Percentiles rank a stretch among this genome's conserved stretches.
Conservation (phyloP, 2,797 vertebrate genomes). For the Helostoma temminkii region DNA sequence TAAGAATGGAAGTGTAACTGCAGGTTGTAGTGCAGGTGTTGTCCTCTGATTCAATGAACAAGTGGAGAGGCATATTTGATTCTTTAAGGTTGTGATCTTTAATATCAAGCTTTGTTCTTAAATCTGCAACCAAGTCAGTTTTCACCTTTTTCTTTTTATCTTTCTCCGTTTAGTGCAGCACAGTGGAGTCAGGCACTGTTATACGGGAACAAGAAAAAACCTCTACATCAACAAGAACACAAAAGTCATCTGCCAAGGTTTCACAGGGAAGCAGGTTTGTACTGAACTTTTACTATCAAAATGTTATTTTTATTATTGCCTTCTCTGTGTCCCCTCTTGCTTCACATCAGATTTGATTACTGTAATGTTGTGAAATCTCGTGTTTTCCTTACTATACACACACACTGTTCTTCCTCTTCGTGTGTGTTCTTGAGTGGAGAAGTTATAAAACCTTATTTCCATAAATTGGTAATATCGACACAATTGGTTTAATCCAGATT, state of each 20-base stretch:
- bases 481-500: not conserved
- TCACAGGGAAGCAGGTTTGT: constrained; percentile 99
- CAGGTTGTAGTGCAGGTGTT: not conserved
- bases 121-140: constrained; percentile 1
- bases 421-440: too few relatives aligned
- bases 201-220: constrained; percentile 88
- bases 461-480: not conserved
- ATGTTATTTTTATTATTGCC: not conserved
- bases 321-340: constrained; percentile 3
- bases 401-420: too few relatives aligned
- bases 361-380: constrained; percentile 34
- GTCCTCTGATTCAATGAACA: not conserved
- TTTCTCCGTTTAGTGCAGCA: constrained; percentile 88
- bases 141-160: not conserved
- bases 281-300: constrained; percentile 2
- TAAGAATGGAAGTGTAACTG: not conserved
- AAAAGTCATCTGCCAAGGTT: constrained; percentile 98
- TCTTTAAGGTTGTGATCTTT: not conserved
- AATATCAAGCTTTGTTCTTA: not conserved
- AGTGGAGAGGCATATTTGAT: not conserved
- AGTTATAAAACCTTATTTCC: too few relatives aligned
- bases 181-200: constrained; percentile 92
- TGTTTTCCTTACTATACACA: not conserved
- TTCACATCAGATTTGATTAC: constrained; percentile 9
- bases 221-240: constrained; percentile 93